Conservation (phyloP, 2,888 invertebrate species). For the Acronicta alni region DNA sequence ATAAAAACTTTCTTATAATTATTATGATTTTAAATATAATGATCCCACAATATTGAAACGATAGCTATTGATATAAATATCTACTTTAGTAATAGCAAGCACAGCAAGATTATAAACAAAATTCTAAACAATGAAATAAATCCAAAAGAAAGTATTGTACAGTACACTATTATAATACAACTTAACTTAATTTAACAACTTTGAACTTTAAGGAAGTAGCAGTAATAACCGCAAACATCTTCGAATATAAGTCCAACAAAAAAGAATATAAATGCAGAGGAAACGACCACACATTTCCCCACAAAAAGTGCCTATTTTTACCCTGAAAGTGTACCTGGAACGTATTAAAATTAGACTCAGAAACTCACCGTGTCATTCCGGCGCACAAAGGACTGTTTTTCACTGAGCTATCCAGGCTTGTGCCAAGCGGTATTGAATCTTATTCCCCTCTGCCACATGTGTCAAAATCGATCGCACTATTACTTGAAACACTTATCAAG, state of each 20-base stretch:
- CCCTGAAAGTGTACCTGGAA: slow-evolving; percentile 44
- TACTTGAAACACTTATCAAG: slow-evolving; percentile 60
- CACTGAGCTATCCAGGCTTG: slow-evolving; percentile 83
- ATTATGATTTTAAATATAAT: too few relatives aligned
- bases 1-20: too few relatives aligned
- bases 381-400: slow-evolving; percentile 73
- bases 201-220: not conserved
- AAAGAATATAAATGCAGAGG: slow-evolving; percentile 2
- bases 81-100: not conserved
- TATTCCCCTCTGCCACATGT: slow-evolving; percentile 85
- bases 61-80: too few relatives aligned
- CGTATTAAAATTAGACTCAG: slow-evolving; percentile 52
- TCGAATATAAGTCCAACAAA: slow-evolving; percentile 3
- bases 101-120: not conserved
- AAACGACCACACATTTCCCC: slow-evolving; percentile 16
- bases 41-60: too few relatives aligned
- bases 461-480: slow-evolving; percentile 74
- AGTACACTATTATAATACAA: not conserved
- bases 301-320: slow-evolving; percentile 30
- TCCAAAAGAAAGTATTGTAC: not conserved
- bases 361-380: slow-evolving; percentile 85
- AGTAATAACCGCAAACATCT: not conserved
- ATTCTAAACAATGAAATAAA: not conserved
- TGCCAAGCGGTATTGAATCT: slow-evolving; percentile 86
- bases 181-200: too few relatives aligned